Evolutionary conservation across 2,113 vertebrate species (phyloP).

Genomic region (Coracopsis vasa): DNA sequence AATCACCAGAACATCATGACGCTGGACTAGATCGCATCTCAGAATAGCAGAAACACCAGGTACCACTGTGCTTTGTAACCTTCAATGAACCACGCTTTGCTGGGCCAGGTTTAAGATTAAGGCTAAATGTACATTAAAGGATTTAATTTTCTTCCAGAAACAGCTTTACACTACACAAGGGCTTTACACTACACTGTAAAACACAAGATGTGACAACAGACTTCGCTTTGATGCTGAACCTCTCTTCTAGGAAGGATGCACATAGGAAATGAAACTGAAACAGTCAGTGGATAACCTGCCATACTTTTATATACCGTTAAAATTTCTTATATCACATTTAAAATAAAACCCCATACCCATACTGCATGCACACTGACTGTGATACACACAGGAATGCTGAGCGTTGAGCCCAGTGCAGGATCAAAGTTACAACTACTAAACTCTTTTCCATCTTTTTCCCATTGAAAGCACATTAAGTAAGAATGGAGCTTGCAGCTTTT

Average conservation of each 20-base stretch:
- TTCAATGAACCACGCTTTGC: neutral
- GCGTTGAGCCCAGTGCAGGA: neutral
- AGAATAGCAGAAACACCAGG: neutral
- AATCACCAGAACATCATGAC: fast-evolving
- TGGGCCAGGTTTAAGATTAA: neutral
- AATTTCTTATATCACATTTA: neutral
- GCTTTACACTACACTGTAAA: neutral
- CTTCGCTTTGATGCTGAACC: neutral
- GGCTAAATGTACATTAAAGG: neutral
- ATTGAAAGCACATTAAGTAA: neutral
- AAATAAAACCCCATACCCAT: fast-evolving
- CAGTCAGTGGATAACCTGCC: neutral
- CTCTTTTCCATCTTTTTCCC: neutral
- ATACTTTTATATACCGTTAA: neutral
- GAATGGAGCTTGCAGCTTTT: neutral
- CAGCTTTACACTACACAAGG: neutral
- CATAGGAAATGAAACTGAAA: neutral
- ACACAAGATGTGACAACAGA: neutral
- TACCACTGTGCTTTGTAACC: neutral
- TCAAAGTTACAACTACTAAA: neutral
- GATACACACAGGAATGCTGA: neutral
- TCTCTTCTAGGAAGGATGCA: neutral
- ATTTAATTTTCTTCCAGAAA: neutral
- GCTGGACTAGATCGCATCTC: neutral
- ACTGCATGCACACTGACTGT: neutral